A percentile compares a stretch with the other conserved stretches of the same genome.
Conservation (phyloP, 1,140 invertebrate species). For the Meloidogyne exigua region DNA sequence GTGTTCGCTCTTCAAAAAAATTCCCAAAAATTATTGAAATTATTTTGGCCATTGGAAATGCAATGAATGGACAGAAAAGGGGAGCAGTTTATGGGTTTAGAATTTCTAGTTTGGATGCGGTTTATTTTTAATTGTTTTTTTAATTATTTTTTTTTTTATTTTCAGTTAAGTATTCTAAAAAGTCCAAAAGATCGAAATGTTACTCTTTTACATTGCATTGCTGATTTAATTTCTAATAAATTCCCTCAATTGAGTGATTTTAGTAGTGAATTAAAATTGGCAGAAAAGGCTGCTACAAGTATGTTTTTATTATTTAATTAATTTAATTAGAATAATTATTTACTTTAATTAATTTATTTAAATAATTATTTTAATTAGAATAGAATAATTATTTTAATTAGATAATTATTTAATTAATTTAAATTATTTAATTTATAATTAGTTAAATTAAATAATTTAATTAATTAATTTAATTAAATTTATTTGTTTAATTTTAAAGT, state of each 20-base stretch:
- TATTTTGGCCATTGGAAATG: constrained; percentile 96
- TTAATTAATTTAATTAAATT: too few species aligned
- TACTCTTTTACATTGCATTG: constrained; percentile 57
- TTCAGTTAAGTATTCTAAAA: constrained; percentile 58
- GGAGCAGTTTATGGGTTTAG: constrained; percentile 94
- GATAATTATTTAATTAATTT: background rate
- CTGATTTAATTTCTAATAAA: constrained; percentile 44
- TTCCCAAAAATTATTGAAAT: constrained; percentile 66
- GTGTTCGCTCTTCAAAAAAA: constrained; percentile 64
- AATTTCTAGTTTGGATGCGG: constrained; percentile 87
- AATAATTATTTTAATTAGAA: too few species aligned
- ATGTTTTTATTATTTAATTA: constrained; percentile 7
- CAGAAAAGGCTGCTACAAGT: constrained; percentile 55
- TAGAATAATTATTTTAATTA: too few species aligned
- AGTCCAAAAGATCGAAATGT: constrained; percentile 51
- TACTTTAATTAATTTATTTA: too few species aligned
- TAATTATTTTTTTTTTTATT: constrained; percentile 5
- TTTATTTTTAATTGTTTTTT: constrained; percentile 55
- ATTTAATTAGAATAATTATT: too few species aligned
- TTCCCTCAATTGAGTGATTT: constrained; percentile 54
- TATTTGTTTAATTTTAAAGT: constrained; percentile 26
- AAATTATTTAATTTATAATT: too few species aligned
- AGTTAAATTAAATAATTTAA: too few species aligned
- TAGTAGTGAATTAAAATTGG: constrained; percentile 56
- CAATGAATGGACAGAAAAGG: constrained; percentile 82